Evolutionary conservation across 1,140 invertebrate genomes (phyloP), one percentile per base, ranked within the genome.

Genomic region (Choristoneura fumiferana): DNA sequence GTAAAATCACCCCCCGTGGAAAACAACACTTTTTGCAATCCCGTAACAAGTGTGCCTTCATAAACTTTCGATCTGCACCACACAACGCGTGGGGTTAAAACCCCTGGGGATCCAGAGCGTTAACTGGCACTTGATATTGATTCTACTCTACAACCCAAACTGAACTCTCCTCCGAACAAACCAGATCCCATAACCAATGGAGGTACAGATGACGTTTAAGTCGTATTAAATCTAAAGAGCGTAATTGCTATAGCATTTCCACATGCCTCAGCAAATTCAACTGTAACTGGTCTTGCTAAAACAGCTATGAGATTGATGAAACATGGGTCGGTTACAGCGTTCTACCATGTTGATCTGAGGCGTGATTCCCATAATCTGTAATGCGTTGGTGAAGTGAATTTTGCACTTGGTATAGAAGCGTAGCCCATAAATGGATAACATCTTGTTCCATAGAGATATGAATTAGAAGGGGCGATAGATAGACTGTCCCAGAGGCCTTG

Each of bases 341-440:
- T 3, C 18, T 15, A 12, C 8, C n/a, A 45, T n/a, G 8, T 10
- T 10, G 40, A 9, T 12, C 18, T 9, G 35, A 76, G 74, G 81
- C 82, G 81, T 85, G 82, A 87, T 84, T 87, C 81, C 72, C 77
- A 85, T 85, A 82, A 84, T 87, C 81, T 81, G 73, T 78, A 71
- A 72, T 65, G 72, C 69, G 60, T 80, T 69, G 73, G 67, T 73
- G 60, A 54, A 56, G 70, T 67, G 76, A 83, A 83, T 87, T 86
- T 75, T 76, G 77, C 84, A 83, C 84, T 87, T 84, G 84, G 65
- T 78, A 53, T 62, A 58, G 52, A 59, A 38, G 52, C 60, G 57
- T 39, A 55, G 62, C 67, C 61, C 53, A 52, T 74, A 58, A 71
- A 78, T 77, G 72, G 67, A 65, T 73, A 76, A 79, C 78, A 84